Conservation (phyloP, 1,140 invertebrate genomes). For the Radopholus similis region DNA sequence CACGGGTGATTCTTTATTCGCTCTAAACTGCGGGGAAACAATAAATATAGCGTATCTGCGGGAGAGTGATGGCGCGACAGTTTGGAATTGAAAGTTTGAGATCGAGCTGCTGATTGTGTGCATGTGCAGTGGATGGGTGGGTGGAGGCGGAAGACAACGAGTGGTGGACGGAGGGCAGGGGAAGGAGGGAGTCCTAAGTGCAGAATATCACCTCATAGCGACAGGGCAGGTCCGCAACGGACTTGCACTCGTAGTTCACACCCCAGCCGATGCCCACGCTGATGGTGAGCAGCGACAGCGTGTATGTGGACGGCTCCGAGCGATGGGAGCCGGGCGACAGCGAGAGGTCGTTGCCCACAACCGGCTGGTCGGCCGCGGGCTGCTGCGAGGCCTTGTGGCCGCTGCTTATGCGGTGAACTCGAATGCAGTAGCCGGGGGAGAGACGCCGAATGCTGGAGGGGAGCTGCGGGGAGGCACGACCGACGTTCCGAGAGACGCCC, state of each 20-base stretch:
- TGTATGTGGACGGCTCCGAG: neutral
- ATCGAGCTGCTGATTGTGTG: no score
- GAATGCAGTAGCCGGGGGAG: constrained; percentile 58
- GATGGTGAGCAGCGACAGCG: constrained; percentile 53
- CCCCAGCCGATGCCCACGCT: constrained; percentile 54
- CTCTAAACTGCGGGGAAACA: no score
- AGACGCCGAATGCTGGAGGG: constrained; percentile 48
- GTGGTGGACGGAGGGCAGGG: no score
- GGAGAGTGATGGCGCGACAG: no score
- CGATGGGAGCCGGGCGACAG: neutral
- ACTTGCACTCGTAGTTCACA: constrained; percentile 49
- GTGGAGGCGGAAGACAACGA: no score
- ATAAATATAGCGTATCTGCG: no score
- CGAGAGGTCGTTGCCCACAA: constrained; percentile 8
- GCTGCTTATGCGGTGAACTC: constrained; percentile 48
- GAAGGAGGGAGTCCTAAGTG: no score
- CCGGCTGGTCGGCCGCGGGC: neutral
- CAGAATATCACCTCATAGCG: constrained; percentile 58
- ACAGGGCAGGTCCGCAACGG: constrained; percentile 54
- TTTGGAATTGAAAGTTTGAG: no score
- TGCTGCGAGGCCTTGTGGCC: constrained; percentile 6
- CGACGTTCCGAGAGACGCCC: constrained; percentile 44
- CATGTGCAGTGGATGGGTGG: no score
- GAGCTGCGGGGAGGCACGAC: neutral
- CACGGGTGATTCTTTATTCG: no score